Percentiles rank a stretch among this genome's conserved stretches.
Conservation (phyloP, 1,140 invertebrate genomes). For the Drosophila grimshawi region DNA sequence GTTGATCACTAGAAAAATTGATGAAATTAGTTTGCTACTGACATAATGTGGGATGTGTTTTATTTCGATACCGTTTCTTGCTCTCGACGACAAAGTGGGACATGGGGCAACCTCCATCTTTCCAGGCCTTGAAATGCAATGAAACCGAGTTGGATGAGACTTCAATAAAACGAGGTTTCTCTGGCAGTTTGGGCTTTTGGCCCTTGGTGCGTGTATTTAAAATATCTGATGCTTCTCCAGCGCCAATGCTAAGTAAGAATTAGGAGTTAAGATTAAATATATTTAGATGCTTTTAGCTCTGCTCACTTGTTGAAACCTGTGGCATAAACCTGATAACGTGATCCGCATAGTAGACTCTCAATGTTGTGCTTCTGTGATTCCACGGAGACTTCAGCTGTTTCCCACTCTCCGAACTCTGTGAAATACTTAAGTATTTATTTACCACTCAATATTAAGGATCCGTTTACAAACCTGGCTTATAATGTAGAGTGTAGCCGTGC, state of each 20-base stretch:
- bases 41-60: neutral
- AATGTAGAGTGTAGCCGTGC: slow-evolving; percentile 95
- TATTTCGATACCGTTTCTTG: slow-evolving; percentile 91
- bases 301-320: slow-evolving; percentile 94
- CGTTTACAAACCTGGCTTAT: slow-evolving; percentile 88
- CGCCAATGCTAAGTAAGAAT: slow-evolving; percentile 89
- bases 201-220: slow-evolving; percentile 94
- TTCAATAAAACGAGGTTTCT: slow-evolving; percentile 95
- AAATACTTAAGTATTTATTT: neutral
- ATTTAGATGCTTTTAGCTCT: fast-evolving
- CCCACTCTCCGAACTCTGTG: slow-evolving; percentile 95
- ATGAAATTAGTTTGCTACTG: neutral
- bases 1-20: slow-evolving; percentile 86
- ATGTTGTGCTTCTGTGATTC: slow-evolving; percentile 93
- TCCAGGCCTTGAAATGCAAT: slow-evolving; percentile 96
- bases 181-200: slow-evolving; percentile 94
- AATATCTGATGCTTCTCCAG: slow-evolving; percentile 93
- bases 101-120: slow-evolving; percentile 97
- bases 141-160: slow-evolving; percentile 96
- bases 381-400: slow-evolving; percentile 90
- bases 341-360: slow-evolving; percentile 94
- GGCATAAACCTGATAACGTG: slow-evolving; percentile 95
- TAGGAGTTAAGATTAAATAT: neutral
- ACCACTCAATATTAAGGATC: neutral
- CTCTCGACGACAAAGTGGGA: slow-evolving; percentile 98